Evolutionary conservation across 2,888 invertebrate genomes (phyloP).

Genomic region (Horisme vitalbata): DNA sequence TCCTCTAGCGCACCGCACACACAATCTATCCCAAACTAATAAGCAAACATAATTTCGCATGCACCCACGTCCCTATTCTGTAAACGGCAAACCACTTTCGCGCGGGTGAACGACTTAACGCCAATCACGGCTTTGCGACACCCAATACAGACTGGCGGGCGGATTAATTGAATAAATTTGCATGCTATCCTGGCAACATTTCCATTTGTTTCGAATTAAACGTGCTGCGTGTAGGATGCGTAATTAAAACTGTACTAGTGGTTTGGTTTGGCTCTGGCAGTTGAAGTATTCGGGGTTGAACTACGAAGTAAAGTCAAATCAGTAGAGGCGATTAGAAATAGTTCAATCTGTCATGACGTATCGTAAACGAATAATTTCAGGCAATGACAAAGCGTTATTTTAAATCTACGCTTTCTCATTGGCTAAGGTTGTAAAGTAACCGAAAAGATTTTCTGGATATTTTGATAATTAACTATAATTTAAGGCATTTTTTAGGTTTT

Average conservation of each 20-base stretch:
- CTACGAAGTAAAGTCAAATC: no score
- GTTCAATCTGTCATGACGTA: no score
- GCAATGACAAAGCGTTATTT: no score
- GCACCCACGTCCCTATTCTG: slow-evolving; percentile 56
- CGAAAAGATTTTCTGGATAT: no score
- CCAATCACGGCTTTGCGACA: slow-evolving; percentile 76
- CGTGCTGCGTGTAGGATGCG: slow-evolving; percentile 36
- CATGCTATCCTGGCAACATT: slow-evolving; percentile 72
- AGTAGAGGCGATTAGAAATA: no score
- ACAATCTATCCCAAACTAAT: slow-evolving; percentile 50
- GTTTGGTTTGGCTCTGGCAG: slow-evolving; percentile 9
- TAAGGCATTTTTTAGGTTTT: no score
- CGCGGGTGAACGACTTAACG: slow-evolving; percentile 69
- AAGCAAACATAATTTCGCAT: slow-evolving; percentile 70
- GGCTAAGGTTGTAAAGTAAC: no score
- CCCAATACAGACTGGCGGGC: slow-evolving; percentile 70
- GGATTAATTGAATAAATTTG: slow-evolving; percentile 82
- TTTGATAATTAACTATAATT: no score
- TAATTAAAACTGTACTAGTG: slow-evolving; percentile 31
- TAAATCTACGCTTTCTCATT: no score
- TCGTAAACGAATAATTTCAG: no score
- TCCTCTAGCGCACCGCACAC: no score
- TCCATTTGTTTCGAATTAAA: slow-evolving; percentile 77
- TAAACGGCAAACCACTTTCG: slow-evolving; percentile 64
- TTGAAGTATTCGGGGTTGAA: not conserved